Conservation (phyloP, 2,113 vertebrate genomes). For the Silurus glanis region DNA sequence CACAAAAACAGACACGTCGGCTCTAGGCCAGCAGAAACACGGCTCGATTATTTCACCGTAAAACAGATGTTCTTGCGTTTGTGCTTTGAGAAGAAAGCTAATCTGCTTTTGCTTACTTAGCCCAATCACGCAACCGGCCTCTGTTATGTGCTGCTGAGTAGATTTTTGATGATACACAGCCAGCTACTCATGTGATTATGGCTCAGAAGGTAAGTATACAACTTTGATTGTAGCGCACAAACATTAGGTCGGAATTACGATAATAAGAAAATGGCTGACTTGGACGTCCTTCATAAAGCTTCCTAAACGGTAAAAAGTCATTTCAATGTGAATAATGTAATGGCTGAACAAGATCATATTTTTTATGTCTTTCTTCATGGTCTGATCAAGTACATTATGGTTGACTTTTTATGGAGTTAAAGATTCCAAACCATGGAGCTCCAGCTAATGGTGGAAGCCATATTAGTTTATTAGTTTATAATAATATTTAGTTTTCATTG, state of each 20-base stretch:
- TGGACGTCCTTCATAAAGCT: neutral
- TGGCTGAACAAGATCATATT: neutral
- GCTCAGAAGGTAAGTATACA: neutral
- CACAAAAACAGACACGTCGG: constrained; percentile 13
- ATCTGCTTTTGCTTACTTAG: constrained; percentile 45
- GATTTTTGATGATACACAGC: neutral
- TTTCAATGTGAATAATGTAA: neutral
- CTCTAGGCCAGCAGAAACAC: constrained; percentile 31
- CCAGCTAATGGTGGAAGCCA: neutral
- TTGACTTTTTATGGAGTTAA: neutral
- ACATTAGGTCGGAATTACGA: neutral
- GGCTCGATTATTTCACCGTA: constrained; percentile 39
- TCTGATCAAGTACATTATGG: neutral
- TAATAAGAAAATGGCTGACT: neutral
- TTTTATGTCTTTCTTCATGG: neutral
- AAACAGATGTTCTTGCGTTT: constrained; percentile 52
- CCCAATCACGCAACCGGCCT: constrained; percentile 36
- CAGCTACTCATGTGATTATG: neutral
- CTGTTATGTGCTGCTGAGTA: constrained; percentile 20
- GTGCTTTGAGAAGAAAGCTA: constrained; percentile 36
- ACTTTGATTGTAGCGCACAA: neutral
- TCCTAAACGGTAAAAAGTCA: neutral
- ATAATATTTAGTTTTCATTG: no score
- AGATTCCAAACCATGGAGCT: neutral
- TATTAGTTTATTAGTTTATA: neutral